Evolutionary conservation across 1,140 invertebrate genomes (phyloP), one percentile per base, ranked within the genome.

Genomic region (Drosophila ogumai): DNA sequence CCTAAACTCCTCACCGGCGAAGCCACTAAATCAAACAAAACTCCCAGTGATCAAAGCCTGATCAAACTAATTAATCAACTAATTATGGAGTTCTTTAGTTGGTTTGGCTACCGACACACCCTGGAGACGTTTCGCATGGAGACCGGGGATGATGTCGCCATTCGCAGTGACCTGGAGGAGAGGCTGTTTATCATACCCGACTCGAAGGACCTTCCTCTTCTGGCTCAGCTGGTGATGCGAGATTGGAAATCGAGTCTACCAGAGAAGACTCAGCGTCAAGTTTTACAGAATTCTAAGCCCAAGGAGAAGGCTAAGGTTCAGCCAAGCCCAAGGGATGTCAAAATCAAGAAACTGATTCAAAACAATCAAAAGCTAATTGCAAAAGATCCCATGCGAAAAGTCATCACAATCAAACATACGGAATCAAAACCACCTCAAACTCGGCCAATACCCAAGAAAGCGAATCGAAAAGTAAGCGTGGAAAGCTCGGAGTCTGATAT

Each of bases 51-150:
- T 32, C 38, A 22, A 0, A 79, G 61, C 8, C 43, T 85, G 3
- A 10, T 71, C 7, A 60, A 41, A 17, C 15, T 88, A 1, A 69
- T 87, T 0, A 91, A 91, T 34, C 64, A 91, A 17, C 25, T 91
- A 19, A 44, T 91, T 7, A 68, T 85, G n/a, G 88, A 91, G 28
- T 91, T 88, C 31, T 66, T 91, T 3, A 25, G 73, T 13, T 91
- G 82, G 82, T 90, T 65, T 9, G 90, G 90, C 44, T 91, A 76
- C 34, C 72, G 68, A 10, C 90, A 91, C 77, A 85, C 88, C 5
- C 44, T 74, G 44, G 74, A 91, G 57, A 91, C 90, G 1, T 85
- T 88, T 41, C 34, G 72, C 5, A 61, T 88, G 40, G 88, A 91
- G 41, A 77, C 78, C 4, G 85, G 75, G 6, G 47, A 57, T 3